phyloP scores from a whole-genome alignment of 64 coral and sea anemone species.

The Stichodactyla helianthus region DNA sequence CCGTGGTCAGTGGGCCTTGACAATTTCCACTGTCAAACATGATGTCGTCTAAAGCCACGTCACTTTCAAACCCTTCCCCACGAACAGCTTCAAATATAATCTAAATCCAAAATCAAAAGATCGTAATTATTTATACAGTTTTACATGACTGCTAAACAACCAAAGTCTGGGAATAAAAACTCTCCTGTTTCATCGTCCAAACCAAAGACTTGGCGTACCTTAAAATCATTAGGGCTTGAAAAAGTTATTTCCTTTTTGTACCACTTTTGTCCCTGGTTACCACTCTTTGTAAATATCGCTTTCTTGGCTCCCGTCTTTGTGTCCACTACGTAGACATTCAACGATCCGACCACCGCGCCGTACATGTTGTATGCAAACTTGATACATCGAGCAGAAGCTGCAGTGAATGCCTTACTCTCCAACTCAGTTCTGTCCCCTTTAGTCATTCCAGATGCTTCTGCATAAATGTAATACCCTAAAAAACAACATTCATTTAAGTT shows the following conservation, averaged over 20 bases:
- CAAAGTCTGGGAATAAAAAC: neutral
- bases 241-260: slow-evolving; percentile 13
- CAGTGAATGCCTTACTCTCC: slow-evolving; percentile 31
- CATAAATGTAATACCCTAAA: slow-evolving; percentile 60
- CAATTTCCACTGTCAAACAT: neutral
- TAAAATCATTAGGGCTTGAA: slow-evolving; percentile 13
- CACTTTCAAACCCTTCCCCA: neutral
- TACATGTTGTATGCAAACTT: slow-evolving; percentile 73
- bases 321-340: slow-evolving; percentile 43
- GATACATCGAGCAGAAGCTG: slow-evolving; percentile 42
- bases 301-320: neutral
- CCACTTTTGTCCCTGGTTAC: slow-evolving; percentile 63
- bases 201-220: slow-evolving; percentile 11
- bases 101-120: neutral
- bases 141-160: no score
- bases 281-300: slow-evolving; percentile 36
- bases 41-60: slow-evolving; percentile 1
- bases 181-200: neutral
- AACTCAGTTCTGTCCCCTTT: slow-evolving; percentile 52
- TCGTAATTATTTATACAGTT: no score
- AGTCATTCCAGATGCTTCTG: slow-evolving; percentile 47
- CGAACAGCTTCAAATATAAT: neutral
- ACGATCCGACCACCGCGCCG: slow-evolving; percentile 20
- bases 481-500: neutral
- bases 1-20: neutral